These are phyloP conservation scores for Carassius gibelio DNA, from an alignment of 2,113 vertebrate genomes.

Conservation along the genomic window DNA sequence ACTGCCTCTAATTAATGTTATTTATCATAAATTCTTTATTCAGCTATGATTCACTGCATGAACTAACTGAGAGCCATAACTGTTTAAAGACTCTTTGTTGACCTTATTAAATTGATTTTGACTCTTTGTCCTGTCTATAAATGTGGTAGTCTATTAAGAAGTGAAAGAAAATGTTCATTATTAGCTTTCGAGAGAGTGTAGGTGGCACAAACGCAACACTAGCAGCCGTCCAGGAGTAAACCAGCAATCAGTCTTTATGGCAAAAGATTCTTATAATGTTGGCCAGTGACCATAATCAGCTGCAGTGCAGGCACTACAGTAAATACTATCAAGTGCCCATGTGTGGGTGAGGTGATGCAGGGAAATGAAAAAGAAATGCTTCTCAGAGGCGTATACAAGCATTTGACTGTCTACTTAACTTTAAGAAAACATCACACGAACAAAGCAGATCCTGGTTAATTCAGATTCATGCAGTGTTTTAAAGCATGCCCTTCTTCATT, in stretches of 20 bases:
- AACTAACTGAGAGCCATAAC: neutral
- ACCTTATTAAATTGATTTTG: conserved; percentile 1
- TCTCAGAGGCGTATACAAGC: conserved; percentile 9
- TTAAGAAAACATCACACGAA: neutral
- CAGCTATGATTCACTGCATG: neutral
- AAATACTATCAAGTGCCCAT: neutral
- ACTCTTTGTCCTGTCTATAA: neutral
- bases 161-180: conserved; percentile 16
- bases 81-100: neutral
- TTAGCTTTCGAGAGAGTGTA: neutral
- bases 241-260: neutral
- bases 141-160: conserved; percentile 4
- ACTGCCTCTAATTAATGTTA: conserved; percentile 5
- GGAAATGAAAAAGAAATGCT: neutral
- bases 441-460: conserved; percentile 14
- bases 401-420: conserved; percentile 4
- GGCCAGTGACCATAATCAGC: neutral
- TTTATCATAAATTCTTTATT: conserved; percentile 8
- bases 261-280: neutral
- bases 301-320: neutral
- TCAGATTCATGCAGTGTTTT: conserved; percentile 15
- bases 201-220: neutral
- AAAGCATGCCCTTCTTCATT: conserved; percentile 18
- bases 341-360: conserved; percentile 6
- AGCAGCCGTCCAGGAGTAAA: conserved; percentile 4